Conservation (phyloP, 2,113 vertebrate species). For the Amphiprion ocellaris region DNA sequence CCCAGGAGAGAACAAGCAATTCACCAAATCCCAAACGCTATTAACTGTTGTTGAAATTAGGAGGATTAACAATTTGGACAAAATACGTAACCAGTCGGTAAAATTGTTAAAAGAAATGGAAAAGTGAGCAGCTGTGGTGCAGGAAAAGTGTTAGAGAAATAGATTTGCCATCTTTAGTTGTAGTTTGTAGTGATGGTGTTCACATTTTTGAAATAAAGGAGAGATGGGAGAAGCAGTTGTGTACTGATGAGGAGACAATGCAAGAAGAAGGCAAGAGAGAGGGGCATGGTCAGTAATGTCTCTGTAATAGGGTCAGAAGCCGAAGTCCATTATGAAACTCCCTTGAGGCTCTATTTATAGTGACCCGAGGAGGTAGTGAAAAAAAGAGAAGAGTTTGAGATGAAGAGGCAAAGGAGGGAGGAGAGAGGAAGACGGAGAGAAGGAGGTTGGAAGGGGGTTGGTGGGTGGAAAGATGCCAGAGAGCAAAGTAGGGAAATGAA, state of each 20-base stretch:
- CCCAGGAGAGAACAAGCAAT: constrained; percentile 17
- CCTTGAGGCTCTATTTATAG: constrained; percentile 75
- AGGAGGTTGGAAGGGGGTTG: constrained; percentile 5
- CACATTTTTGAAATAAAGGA: constrained; percentile 4
- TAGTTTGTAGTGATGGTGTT: background rate
- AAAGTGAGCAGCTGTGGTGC: background rate
- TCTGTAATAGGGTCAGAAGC: constrained; percentile 79
- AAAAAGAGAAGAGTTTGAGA: constrained; percentile 31
- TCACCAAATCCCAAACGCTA: constrained; percentile 5
- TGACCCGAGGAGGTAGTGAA: constrained; percentile 44
- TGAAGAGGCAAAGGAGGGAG: constrained; percentile 30
- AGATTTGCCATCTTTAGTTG: background rate
- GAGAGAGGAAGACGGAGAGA: constrained; percentile 20
- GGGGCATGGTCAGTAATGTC: constrained; percentile 72
- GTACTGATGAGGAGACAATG: constrained; percentile 11
- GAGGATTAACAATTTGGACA: background rate
- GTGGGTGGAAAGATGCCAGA: constrained; percentile 42
- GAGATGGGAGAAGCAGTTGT: constrained; percentile 2
- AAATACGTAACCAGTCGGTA: background rate
- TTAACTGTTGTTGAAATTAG: constrained; percentile 6
- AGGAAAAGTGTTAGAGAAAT: background rate
- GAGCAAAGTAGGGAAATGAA: constrained; percentile 35
- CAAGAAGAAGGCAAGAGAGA: constrained; percentile 17
- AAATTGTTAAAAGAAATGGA: background rate
- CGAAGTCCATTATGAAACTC: constrained; percentile 75